Conservation (phyloP, 2,888 invertebrate species). For the Amorpha juglandis region DNA sequence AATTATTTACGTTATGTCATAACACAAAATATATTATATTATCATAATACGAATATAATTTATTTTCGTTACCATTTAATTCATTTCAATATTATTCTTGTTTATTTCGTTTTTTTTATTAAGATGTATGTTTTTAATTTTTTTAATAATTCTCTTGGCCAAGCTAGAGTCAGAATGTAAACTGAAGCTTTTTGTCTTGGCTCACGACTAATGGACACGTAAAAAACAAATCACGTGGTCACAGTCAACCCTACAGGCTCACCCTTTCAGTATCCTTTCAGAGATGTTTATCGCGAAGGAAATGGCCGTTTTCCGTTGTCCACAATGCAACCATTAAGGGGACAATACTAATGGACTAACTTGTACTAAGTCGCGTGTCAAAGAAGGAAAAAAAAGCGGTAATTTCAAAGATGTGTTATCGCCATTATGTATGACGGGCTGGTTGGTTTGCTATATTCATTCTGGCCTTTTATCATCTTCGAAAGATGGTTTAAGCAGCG, state of each 20-base stretch:
- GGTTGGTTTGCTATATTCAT: too few species aligned
- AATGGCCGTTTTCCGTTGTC: conserved; percentile 83
- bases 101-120: too few species aligned
- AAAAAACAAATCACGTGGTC: not conserved
- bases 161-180: too few species aligned
- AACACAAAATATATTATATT: too few species aligned
- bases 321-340: conserved; percentile 78
- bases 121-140: too few species aligned
- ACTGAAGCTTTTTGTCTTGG: not conserved
- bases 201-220: not conserved
- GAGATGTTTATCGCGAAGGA: conserved; percentile 82
- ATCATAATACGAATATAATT: too few species aligned
- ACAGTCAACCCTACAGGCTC: conserved; percentile 51
- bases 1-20: too few species aligned
- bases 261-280: conserved; percentile 81
- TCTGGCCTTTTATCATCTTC: too few species aligned
- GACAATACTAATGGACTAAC: conserved; percentile 79
- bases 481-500: too few species aligned
- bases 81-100: too few species aligned
- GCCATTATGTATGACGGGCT: conserved; percentile 24
- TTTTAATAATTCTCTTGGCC: too few species aligned
- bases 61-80: too few species aligned
- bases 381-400: conserved; percentile 41
- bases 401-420: conserved; percentile 26
- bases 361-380: conserved; percentile 50